Base-by-base conservation (phyloP, 2,888 invertebrate genomes). In the Pseudococcus viburni region DNA sequence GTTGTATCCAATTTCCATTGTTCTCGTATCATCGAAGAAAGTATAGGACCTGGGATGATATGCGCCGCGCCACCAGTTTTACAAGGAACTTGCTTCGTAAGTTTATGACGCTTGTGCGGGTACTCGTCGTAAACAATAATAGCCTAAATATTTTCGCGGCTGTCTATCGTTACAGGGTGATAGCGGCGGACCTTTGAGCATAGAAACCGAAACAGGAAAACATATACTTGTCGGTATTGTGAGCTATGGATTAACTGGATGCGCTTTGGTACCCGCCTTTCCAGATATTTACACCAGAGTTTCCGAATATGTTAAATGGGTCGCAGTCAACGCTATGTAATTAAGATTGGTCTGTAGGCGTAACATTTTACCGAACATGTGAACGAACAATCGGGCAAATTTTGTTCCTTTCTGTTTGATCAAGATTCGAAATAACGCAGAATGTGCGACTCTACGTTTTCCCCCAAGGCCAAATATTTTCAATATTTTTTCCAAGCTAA, bases 41-140 rank as follows among this genome's bases (percentile, higher is more conserved):
- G 91, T 88, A 90, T 92, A 19, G 91, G 91, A 0, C 83, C 90
- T 1, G 91, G 91, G 7, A 92, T 92, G 92, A 89, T 92, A 84
- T 92, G 92, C 89, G 91, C 91, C 8, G 91, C 91, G 19, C 91
- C 91, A 9, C 90, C 91, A 2, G 90, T 91, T 64, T 90, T 91
- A 86, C 91, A 91, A 89, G 92, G 92, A 85, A 92, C 92, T 4
- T 92, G 92, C 89, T 92, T 92, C 89, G 92, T 92, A 90, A 91
- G 91, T 90, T 86, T 12, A 33, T 33, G 26, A 33, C 55, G 89
- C 3, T 11, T 8, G 12, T 12, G 46, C 12, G 46, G 46, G 46
- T 84, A 55, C 84, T 22, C 17, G 2, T 55, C 26, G n/a, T 46
- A 19, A 55, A 33, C 51, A 55, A 84, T 22, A 22, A 84, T 84